A percentile compares a stretch with the other conserved stretches of the same genome.
phyloP scores from a whole-genome alignment of 2,888 invertebrate species.

The Watsonalla binaria region DNA sequence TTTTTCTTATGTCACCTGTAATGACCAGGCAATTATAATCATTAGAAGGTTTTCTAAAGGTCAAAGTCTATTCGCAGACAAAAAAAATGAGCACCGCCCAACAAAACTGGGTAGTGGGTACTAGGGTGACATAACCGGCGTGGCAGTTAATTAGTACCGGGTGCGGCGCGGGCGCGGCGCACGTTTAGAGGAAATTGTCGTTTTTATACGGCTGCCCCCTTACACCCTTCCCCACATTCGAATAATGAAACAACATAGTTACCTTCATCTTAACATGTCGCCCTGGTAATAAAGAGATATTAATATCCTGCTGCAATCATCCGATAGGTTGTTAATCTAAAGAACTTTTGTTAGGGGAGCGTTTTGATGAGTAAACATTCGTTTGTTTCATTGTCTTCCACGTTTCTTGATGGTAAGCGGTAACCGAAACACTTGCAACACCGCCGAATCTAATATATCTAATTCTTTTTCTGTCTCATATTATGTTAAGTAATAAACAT shows the following conservation, averaged over 20 bases:
- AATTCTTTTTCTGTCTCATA: no score
- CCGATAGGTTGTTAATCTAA: not conserved
- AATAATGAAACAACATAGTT: conserved; percentile 72
- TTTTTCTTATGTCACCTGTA: no score
- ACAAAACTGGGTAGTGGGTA: conserved; percentile 64
- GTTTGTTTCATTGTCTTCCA: no score
- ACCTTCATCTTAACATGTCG: conserved; percentile 70
- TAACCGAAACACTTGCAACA: no score
- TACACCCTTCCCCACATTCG: conserved; percentile 42
- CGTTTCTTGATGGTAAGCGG: no score
- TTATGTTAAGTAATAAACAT: no score
- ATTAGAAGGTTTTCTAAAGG: conserved; percentile 20
- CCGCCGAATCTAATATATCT: no score
- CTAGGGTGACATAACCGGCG: conserved; percentile 76
- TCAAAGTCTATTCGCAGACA: conserved; percentile 36
- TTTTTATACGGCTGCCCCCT: conserved; percentile 75
- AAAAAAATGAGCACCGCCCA: conserved; percentile 59
- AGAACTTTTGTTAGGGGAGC: no score
- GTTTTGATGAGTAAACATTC: no score
- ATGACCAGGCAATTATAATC: conserved; percentile 4
- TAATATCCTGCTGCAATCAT: conserved; percentile 52
- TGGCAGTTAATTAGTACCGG: conserved; percentile 76
- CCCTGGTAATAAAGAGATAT: conserved; percentile 66
- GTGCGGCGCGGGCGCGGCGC: conserved; percentile 72
- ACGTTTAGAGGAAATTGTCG: conserved; percentile 76